These are phyloP conservation scores for Nibea coibor DNA, from an alignment of 2,113 vertebrate genomes.

Conservation along the genomic window DNA sequence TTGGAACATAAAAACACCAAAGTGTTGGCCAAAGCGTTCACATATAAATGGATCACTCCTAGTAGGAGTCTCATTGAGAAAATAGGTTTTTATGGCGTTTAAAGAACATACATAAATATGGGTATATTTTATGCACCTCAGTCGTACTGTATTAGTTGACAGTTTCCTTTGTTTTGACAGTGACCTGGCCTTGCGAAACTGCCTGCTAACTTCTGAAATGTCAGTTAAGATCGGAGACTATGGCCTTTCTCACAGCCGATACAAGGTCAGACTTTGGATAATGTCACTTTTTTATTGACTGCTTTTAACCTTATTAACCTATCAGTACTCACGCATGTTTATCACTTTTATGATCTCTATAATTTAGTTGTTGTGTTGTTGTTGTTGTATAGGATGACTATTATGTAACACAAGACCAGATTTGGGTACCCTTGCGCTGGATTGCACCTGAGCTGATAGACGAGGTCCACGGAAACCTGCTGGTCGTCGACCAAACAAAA, in stretches of 20 bases:
- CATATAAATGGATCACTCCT: background rate
- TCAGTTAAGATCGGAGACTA: conserved; percentile 97
- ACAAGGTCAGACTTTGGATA: conserved; percentile 87
- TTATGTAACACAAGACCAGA: conserved; percentile 95
- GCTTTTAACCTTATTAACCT: background rate
- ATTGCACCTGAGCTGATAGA: conserved; percentile 98
- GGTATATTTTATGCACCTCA: background rate
- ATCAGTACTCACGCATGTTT: background rate
- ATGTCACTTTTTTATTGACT: background rate
- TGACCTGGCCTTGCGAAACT: conserved; percentile 96
- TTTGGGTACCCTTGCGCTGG: conserved; percentile 98
- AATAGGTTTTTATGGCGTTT: background rate
- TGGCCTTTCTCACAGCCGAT: conserved; percentile 93
- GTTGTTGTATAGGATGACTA: conserved; percentile 91
- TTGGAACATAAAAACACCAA: background rate
- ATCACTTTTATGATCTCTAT: no score
- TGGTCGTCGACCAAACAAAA: conserved; percentile 96
- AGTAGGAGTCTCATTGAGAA: background rate
- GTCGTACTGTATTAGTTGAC: conserved; percentile 2
- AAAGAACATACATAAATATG: background rate
- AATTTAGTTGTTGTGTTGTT: background rate
- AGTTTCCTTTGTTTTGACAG: conserved; percentile 75
- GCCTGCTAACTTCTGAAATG: conserved; percentile 93
- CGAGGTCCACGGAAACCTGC: conserved; percentile 95
- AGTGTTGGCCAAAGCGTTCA: background rate